Conservation (phyloP, 2,113 vertebrate genomes). For the Lathamus discolor region DNA sequence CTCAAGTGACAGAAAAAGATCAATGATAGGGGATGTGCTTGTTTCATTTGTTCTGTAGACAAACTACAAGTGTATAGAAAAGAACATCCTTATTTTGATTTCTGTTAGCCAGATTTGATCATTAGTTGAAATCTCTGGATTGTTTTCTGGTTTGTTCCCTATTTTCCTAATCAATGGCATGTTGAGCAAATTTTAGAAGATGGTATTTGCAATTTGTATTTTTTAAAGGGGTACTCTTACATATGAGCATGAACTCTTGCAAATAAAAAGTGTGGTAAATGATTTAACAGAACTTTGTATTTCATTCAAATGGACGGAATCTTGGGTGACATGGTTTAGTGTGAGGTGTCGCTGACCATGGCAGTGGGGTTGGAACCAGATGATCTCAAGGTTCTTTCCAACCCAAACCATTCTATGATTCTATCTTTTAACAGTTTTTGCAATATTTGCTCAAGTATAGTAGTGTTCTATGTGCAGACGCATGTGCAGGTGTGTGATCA, state of each 20-base stretch:
- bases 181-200: background rate
- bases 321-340: background rate
- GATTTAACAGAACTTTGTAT: background rate
- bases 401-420: background rate
- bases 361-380: background rate
- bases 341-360: background rate
- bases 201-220: background rate
- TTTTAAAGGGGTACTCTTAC: background rate
- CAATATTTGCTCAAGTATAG: background rate
- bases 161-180: background rate
- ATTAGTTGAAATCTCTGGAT: background rate
- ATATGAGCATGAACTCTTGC: background rate
- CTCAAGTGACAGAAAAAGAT: background rate
- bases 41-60: background rate
- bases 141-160: background rate
- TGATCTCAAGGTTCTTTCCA: background rate
- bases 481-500: background rate
- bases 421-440: background rate
- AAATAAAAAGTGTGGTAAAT: background rate
- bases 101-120: background rate
- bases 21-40: background rate
- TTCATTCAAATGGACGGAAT: background rate
- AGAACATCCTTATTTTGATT: background rate
- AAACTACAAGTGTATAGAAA: background rate
- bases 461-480: background rate